Base-by-base conservation (phyloP, 2,797 vertebrate species). In the Cossypha heuglini region DNA sequence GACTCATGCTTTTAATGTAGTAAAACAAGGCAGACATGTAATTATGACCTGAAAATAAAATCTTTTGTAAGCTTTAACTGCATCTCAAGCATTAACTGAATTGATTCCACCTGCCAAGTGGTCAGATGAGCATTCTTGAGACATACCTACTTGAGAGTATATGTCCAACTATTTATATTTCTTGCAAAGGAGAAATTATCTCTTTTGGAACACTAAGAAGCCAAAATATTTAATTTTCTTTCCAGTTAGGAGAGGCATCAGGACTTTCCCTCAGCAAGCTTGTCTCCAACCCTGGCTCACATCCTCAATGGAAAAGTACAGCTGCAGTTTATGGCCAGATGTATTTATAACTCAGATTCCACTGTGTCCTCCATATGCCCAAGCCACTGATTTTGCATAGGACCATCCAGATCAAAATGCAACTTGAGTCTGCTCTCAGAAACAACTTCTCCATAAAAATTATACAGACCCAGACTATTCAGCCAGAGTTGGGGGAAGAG, bases 11-110 rank as follows among this genome's bases (percentile, higher is more conserved):
- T 6, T 40, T 45, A 88, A 79, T 42, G 62, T 6, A 86, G 33
- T 58, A 93, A 96, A 94, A 71, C 10, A 76, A 88, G 21, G 24
- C 52, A 90, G 74, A 77, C 9, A 24, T 55, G 5, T 33, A 74
- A 94, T 85, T 84, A 78, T 16, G 22, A 12, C 49, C 52, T 51
- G 58, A 76, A 97, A 96, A 88, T 88, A 80, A 93, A 92, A 51
- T n/a, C 10, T 94, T 68, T 51, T 76, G 10, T 43, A 52, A 43
- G 26, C 12, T 79, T 86, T 67, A 94, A 68, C 10, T 86, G 17
- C 57, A 51, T 19, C 43, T 90, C 33, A 81, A 66, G 37, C 38
- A 48, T 77, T n/a, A 48, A 28, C 5, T 73, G 38, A 25, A 78
- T 86, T 81, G 31, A 25, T 45, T 87, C 52, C 20, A 45, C n/a